Evolutionary conservation across 2,888 invertebrate genomes (phyloP).

Genomic region (Microctonus hyperodae): DNA sequence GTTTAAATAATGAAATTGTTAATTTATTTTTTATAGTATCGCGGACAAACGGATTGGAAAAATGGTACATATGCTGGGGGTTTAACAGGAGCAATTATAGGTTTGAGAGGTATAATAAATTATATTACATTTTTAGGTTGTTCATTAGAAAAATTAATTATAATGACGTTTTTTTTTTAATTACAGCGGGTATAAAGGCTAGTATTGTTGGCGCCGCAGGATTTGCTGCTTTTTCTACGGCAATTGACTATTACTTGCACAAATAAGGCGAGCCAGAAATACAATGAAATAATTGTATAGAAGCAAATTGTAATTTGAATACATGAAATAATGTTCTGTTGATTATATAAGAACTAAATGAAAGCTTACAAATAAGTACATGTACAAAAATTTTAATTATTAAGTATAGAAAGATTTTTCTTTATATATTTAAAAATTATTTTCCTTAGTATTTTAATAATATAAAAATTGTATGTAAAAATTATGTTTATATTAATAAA

Average conservation of each 20-base stretch:
- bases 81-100: slow-evolving; percentile 91
- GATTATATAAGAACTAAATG: slow-evolving; percentile 33
- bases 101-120: slow-evolving; percentile 72
- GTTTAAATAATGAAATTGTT: slow-evolving; percentile 2
- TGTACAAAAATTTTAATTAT: slow-evolving; percentile 23
- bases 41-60: slow-evolving; percentile 95
- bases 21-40: slow-evolving; percentile 63
- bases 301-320: slow-evolving; percentile 13
- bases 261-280: slow-evolving; percentile 40
- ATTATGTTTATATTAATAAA: not conserved
- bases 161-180: slow-evolving; percentile 50
- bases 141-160: slow-evolving; percentile 30
- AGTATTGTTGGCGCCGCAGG: slow-evolving; percentile 94
- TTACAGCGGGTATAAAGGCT: slow-evolving; percentile 88
- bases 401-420: slow-evolving; percentile 15
- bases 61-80: slow-evolving; percentile 96
- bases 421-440: slow-evolving; percentile 1
- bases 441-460: not conserved
- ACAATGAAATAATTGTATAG: slow-evolving; percentile 30
- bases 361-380: slow-evolving; percentile 47
- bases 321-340: not conserved
- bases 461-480: not conserved
- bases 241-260: slow-evolving; percentile 95
- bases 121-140: not conserved
- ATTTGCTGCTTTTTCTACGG: slow-evolving; percentile 96